Percentiles rank a stretch among this genome's conserved stretches.
Conservation (phyloP, 2,797 vertebrate genomes). For the Parauchenoglanis ngamensis region DNA sequence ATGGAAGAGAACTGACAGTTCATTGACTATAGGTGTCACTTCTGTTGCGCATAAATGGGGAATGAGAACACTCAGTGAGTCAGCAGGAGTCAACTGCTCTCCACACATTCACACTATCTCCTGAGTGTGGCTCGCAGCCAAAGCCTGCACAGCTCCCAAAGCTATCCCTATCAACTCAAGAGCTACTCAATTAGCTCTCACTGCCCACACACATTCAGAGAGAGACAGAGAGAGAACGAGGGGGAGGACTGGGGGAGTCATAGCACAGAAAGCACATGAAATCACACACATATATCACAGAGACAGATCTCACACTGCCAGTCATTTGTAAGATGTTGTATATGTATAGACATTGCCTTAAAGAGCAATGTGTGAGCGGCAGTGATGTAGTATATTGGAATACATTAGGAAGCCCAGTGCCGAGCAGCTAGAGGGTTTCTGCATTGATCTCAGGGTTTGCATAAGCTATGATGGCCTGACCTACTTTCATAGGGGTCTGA, state of each 20-base stretch:
- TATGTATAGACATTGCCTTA: constrained; percentile 9
- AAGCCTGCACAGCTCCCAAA: constrained; percentile 35
- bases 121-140: constrained; percentile 50
- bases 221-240: constrained; percentile 6
- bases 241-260: constrained; percentile 9
- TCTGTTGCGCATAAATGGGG: constrained; percentile 44
- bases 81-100: constrained; percentile 55
- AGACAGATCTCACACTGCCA: not conserved
- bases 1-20: constrained; percentile 21
- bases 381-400: not conserved
- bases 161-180: constrained; percentile 50
- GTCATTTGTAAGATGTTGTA: constrained; percentile 15
- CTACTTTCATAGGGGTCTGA: constrained; percentile 2
- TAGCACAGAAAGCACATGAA: constrained; percentile 13
- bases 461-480: constrained; percentile 17
- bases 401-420: not conserved
- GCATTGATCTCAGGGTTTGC: constrained; percentile 17
- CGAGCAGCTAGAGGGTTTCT: constrained; percentile 10
- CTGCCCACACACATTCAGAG: constrained; percentile 46
- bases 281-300: not conserved
- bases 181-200: constrained; percentile 54
- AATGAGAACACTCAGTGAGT: constrained; percentile 50
- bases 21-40: constrained; percentile 54
- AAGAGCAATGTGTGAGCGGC: not conserved
- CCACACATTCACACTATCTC: constrained; percentile 40